Evolutionary conservation across 2,888 invertebrate genomes (phyloP).

Genomic region (Drosophila borborema): DNA sequence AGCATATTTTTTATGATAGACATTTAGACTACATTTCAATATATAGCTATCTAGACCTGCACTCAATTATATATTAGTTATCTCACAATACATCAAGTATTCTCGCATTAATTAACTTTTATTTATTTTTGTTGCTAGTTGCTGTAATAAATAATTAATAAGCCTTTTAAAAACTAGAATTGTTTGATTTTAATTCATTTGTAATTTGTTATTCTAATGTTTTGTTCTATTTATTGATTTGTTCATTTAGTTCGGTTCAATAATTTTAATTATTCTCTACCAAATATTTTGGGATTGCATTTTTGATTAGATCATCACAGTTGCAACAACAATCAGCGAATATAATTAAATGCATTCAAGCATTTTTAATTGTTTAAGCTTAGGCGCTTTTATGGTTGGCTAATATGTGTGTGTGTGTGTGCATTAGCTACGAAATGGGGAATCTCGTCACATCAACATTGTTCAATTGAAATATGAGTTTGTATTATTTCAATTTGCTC

Average conservation of each 20-base stretch:
- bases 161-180: constrained; percentile 54
- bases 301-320: constrained; percentile 72
- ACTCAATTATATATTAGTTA: too few relatives aligned
- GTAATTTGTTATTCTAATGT: constrained; percentile 33
- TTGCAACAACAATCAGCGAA: constrained; percentile 67
- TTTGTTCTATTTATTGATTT: constrained; percentile 49
- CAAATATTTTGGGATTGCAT: constrained; percentile 65
- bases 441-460: constrained; percentile 33
- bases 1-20: too few relatives aligned
- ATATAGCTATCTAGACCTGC: too few relatives aligned
- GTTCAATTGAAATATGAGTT: constrained; percentile 65
- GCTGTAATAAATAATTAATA: constrained; percentile 66
- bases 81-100: constrained; percentile 10
- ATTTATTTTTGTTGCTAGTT: constrained; percentile 8
- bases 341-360: constrained; percentile 80
- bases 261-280: constrained; percentile 73
- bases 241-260: constrained; percentile 38
- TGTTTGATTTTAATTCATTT: constrained; percentile 43
- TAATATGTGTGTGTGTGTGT: neutral
- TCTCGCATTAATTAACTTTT: constrained; percentile 45
- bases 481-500: constrained; percentile 41
- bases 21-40: too few relatives aligned
- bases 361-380: constrained; percentile 78
- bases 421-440: neutral
- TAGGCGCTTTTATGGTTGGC: constrained; percentile 63